These are phyloP conservation scores for Corythornis vintsioides DNA, from an alignment of 2,113 vertebrate species.

Conservation along the genomic window DNA sequence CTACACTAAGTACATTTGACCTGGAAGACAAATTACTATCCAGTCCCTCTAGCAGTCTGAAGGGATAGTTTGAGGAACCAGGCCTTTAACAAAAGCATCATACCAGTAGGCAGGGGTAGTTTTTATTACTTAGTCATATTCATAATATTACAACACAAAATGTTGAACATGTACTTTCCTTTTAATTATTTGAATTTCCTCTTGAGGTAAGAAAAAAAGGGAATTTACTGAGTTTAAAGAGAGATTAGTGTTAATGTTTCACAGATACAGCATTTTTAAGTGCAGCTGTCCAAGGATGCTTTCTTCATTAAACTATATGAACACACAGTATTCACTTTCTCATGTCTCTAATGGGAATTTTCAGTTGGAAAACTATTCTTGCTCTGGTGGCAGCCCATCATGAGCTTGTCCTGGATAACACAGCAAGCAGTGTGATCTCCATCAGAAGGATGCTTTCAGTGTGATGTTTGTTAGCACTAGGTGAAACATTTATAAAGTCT, in stretches of 20 bases:
- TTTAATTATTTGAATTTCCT: background rate
- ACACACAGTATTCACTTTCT: background rate
- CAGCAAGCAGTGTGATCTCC: background rate
- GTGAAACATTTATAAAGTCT: slow-evolving; percentile 42
- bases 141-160: background rate
- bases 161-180: background rate
- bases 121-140: background rate
- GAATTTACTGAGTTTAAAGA: background rate
- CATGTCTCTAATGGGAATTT: background rate
- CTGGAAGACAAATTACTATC: background rate
- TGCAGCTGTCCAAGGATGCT: background rate
- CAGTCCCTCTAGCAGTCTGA: background rate
- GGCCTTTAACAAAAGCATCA: background rate
- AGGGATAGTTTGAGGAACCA: background rate
- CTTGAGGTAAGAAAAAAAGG: background rate
- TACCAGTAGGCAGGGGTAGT: background rate
- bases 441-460: background rate
- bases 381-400: background rate
- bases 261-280: background rate
- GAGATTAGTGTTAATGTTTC: background rate
- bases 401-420: background rate
- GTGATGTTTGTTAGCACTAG: slow-evolving; percentile 17
- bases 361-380: background rate
- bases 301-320: background rate
- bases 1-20: background rate